Conservation (phyloP, 2,113 vertebrate genomes). For the Sitta europaea region DNA sequence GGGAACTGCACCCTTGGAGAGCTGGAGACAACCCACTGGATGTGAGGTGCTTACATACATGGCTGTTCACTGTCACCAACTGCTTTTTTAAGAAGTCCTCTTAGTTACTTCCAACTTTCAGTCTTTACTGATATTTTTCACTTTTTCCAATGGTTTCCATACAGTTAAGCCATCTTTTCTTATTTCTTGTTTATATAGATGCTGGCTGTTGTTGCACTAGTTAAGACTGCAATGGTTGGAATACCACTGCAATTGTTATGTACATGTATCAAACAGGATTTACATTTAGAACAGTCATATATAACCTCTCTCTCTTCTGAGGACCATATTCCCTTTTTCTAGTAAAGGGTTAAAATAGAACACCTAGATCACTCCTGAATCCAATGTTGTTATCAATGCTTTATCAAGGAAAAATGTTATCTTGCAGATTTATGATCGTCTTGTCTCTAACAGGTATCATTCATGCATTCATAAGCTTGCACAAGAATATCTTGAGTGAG, state of each 20-base stretch:
- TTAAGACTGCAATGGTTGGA: background rate
- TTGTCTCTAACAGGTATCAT: background rate
- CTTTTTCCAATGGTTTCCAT: background rate
- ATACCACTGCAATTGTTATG: background rate
- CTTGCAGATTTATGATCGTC: background rate
- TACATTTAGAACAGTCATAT: background rate
- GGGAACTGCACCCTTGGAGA: background rate
- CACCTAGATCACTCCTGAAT: background rate
- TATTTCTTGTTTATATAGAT: background rate
- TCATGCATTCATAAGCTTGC: background rate
- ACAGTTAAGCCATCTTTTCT: background rate
- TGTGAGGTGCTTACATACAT: background rate
- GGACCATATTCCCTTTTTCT: background rate
- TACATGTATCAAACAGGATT: background rate
- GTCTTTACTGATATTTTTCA: background rate
- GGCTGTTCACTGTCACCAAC: background rate
- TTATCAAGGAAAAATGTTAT: background rate
- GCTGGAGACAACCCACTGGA: background rate
- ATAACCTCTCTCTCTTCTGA: background rate
- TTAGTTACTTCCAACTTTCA: background rate
- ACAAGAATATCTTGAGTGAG: background rate
- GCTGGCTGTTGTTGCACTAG: background rate
- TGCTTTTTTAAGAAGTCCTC: background rate
- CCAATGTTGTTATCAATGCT: background rate
- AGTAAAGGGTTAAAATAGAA: background rate